Evolutionary conservation across 1,140 invertebrate genomes (phyloP).

Genomic region (Bemisia tabaci): DNA sequence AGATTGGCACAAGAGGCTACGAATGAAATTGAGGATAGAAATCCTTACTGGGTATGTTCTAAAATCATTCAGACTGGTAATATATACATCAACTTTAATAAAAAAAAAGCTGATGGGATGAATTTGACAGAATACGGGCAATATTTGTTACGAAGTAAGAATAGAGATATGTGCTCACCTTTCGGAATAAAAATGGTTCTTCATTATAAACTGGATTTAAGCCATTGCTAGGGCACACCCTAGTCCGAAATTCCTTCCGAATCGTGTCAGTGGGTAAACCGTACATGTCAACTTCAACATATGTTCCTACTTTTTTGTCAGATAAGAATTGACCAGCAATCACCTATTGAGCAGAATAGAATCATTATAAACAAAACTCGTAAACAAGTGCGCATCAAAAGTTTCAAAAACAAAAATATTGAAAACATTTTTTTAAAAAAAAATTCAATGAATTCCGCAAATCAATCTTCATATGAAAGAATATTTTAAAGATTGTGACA

Average conservation of each 20-base stretch:
- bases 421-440: too few relatives aligned
- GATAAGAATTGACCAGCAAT: constrained; percentile 99
- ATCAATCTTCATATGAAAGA: too few relatives aligned
- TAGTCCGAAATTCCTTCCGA: constrained; percentile 91
- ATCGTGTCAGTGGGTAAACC: constrained; percentile 98
- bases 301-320: constrained; percentile 97
- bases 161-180: constrained; percentile 40
- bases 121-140: too few relatives aligned
- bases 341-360: constrained; percentile 54
- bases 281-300: constrained; percentile 99
- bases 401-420: too few relatives aligned
- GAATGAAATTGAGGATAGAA: background rate
- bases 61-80: background rate
- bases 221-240: constrained; percentile 91
- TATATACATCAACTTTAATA: too few relatives aligned
- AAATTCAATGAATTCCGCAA: too few relatives aligned
- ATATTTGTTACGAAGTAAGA: too few relatives aligned
- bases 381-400: too few relatives aligned
- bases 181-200: constrained; percentile 94
- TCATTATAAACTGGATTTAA: constrained; percentile 97
- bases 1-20: background rate
- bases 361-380: too few relatives aligned
- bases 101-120: too few relatives aligned
- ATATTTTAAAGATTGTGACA: too few relatives aligned
- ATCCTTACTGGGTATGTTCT: background rate